Base-by-base conservation (phyloP, 2,797 vertebrate genomes). In the Zalophus californianus region DNA sequence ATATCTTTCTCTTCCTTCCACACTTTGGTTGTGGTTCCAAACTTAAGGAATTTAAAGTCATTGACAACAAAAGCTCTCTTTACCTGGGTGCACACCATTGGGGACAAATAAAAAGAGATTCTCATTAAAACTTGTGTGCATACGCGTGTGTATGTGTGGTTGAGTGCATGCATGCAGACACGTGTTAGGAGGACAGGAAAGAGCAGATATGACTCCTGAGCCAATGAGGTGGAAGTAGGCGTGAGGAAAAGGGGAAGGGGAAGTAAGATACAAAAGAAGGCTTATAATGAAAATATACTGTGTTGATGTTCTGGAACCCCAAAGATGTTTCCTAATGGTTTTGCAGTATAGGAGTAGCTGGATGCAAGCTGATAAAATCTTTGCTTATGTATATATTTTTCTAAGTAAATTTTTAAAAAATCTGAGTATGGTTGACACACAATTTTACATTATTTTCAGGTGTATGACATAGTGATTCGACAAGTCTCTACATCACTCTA, bases 281-380 rank as follows among this genome's bases (percentile, higher is more conserved):
- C 32, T 70, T 29, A 18, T 27, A 21, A n/a, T 82, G 5, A 38
- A 48, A 82, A 44, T 29, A 27, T 4, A 7, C 23, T 52, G 29
- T 14, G 32, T 48, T n/a, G 7, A 56, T 32, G 41, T 60, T 66
- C 73, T 2, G 21, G n/a, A 89, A 32, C 14, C n/a, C 32, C 13
- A 68, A 60, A 56, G 50, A 35, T 27, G 16, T 14, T 4, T 16
- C 58, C 8, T 27, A 32, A 79, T 16, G 50, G 35, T 29, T 38
- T n/a, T 13, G 62, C 35, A 2, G 11, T 13, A 1, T 6, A n/a
- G n/a, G 21, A 27, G 0, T 20, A 52, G 7, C 14, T 44, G 38
- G 38, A 23, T 12, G 11, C 11, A 60, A 29, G n/a, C 12, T 23
- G 35, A 58, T 82, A 44, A 11, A 44, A 84, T 56, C 48, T 75